phyloP scores from a whole-genome alignment of 2,888 invertebrate species.

The Cephalotes varians region DNA sequence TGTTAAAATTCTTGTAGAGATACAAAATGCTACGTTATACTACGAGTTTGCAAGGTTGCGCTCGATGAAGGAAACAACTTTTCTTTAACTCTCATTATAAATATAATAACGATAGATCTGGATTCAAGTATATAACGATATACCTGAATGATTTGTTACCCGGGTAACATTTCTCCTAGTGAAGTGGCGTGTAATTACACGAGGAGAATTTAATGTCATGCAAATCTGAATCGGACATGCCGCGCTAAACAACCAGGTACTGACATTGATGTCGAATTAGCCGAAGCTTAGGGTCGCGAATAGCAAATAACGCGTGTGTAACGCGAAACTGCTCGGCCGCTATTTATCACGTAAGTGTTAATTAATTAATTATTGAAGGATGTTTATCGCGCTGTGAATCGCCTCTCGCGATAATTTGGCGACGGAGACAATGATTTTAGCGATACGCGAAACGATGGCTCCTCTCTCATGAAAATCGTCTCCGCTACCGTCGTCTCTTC shows the following conservation, averaged over 20 bases:
- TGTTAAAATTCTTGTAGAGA: background rate
- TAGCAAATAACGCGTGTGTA: background rate
- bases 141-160: background rate
- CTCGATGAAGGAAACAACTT: slow-evolving; percentile 1
- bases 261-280: slow-evolving; percentile 25
- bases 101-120: too few relatives aligned
- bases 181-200: background rate
- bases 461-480: slow-evolving; percentile 24
- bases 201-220: background rate
- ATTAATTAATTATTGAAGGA: slow-evolving; percentile 37
- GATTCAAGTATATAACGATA: too few relatives aligned
- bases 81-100: slow-evolving; percentile 11
- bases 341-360: slow-evolving; percentile 24
- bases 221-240: background rate
- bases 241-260: background rate
- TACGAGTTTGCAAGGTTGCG: background rate
- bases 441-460: slow-evolving; percentile 17
- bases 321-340: background rate
- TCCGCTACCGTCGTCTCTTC: background rate
- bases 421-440: slow-evolving; percentile 14
- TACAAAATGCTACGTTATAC: background rate
- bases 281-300: background rate
- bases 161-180: background rate
- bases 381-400: background rate
- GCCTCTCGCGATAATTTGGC: background rate